Percentiles rank a stretch among this genome's conserved stretches.
phyloP scores from a whole-genome alignment of 2,888 invertebrate species.

The Cryptops parisi region DNA sequence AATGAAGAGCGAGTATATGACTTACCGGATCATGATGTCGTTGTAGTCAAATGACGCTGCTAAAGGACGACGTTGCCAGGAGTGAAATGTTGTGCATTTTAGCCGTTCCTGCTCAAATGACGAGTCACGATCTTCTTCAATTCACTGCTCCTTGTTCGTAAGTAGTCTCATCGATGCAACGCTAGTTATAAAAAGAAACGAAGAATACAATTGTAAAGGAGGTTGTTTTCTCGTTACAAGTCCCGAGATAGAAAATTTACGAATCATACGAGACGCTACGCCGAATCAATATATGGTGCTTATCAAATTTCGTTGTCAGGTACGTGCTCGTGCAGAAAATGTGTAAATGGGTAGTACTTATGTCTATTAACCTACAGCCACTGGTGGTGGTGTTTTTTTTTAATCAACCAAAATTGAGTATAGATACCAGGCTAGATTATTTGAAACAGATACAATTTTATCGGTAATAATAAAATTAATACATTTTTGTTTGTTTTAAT shows the following conservation, averaged over 20 bases:
- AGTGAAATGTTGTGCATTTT: conserved; percentile 78
- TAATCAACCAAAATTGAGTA: no score
- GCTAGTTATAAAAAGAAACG: no score
- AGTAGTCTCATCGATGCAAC: no score
- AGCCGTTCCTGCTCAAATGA: conserved; percentile 77
- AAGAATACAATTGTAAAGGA: no score
- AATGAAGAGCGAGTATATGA: conserved; percentile 11
- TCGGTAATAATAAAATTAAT: no score
- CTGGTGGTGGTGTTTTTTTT: no score
- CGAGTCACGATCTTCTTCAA: conserved; percentile 80
- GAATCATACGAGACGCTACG: conserved; percentile 69
- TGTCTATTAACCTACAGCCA: no score
- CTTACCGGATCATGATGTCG: conserved; percentile 15
- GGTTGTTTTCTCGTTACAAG: conserved; percentile 29
- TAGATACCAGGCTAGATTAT: no score
- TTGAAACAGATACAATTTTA: no score
- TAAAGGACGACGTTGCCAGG: conserved; percentile 46
- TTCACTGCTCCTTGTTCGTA: conserved; percentile 80
- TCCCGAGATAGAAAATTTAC: conserved; percentile 71
- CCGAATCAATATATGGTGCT: conserved; percentile 98
- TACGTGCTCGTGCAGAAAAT: no score
- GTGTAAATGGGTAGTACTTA: no score
- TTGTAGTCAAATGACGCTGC: conserved; percentile 54
- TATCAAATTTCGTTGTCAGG: conserved; percentile 54
- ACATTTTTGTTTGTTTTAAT: no score